A percentile compares a stretch with the other conserved stretches of the same genome.
Conservation (phyloP, 2,797 vertebrate species). For the Oreonectes daqikongensis region DNA sequence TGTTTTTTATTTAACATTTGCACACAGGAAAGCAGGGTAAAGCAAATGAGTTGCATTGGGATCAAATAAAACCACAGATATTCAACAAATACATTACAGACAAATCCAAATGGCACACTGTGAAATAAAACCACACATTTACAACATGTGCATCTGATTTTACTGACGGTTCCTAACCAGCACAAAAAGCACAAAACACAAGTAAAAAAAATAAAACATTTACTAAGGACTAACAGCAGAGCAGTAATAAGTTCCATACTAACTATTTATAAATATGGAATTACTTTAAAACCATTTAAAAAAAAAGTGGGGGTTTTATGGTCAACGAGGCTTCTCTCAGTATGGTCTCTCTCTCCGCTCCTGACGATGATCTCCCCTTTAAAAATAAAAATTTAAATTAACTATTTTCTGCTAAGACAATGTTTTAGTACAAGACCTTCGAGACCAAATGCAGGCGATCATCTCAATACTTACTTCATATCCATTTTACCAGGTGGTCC, state of each 20-base stretch:
- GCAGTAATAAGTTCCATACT: slow-evolving; percentile 45
- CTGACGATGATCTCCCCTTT: slow-evolving; percentile 83
- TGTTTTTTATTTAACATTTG: slow-evolving; percentile 46
- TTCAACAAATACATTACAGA: slow-evolving; percentile 53
- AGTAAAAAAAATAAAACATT: slow-evolving; percentile 44
- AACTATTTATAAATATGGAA: slow-evolving; percentile 82
- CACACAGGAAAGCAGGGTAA: slow-evolving; percentile 32
- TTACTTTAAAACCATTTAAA: slow-evolving; percentile 87
- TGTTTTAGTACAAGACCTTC: neutral
- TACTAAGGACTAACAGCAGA: slow-evolving; percentile 47
- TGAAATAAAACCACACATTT: slow-evolving; percentile 54
- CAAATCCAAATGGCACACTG: slow-evolving; percentile 44
- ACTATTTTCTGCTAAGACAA: neutral
- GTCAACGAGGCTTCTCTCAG: slow-evolving; percentile 60
- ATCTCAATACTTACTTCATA: slow-evolving; percentile 72
- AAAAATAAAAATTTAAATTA: neutral
- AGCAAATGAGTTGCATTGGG: slow-evolving; percentile 22
- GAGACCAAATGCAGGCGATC: neutral
- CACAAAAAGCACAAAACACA: slow-evolving; percentile 39
- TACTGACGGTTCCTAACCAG: slow-evolving; percentile 15
- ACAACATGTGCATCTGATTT: slow-evolving; percentile 35
- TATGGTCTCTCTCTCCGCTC: slow-evolving; percentile 85
- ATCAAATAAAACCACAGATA: slow-evolving; percentile 6
- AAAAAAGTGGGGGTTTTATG: slow-evolving; percentile 76
- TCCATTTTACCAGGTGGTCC: slow-evolving; percentile 85